Evolutionary conservation across 2,888 invertebrate species (phyloP), one percentile per base, ranked within the genome.

Genomic region (Pharmacophagus antenor): DNA sequence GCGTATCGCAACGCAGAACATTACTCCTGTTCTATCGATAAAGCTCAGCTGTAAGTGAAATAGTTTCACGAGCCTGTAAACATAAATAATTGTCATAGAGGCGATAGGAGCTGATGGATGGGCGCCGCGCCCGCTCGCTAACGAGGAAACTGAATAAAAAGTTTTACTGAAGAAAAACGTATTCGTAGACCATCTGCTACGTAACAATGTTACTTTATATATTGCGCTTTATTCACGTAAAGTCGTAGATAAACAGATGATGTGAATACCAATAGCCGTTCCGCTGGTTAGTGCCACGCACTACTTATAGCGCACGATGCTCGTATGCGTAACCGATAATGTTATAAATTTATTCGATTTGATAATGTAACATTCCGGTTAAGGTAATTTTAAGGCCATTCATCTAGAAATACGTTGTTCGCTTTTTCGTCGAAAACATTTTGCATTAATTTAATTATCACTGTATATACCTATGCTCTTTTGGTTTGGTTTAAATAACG

Each of bases 11-110:
- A 81, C 82, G 80, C 84, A 80, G 80, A 82, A 85, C 89, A 90
- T 88, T 88, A 90, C 85, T 89, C 85, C 76, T 84, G 83, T 84
- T 74, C 82, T 87, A 89, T 90, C 89, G 89, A 90, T 88, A 88
- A 89, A 85, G 88, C 90, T 87, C 86, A 90, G 85, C 88, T 78
- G 88, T 84, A 82, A 88, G 88, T 83, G 87, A 85, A 88, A 89
- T 88, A 88, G 87, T 85, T 87, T 84, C 83, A 82, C 84, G 74
- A 77, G 77, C 79, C 82, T 76, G 82, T 73, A 77, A 84, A 85
- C 88, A 89, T 90, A 90, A 90, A 90, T 90, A 86, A 88, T 88
- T 90, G 88, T 90, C 89, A 89, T 88, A 87, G 83, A 82, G 78
- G 73, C 88, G 90, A 90, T 88, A 89, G 80, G 71, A 73, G 64